Evolutionary conservation across 2,888 invertebrate species (phyloP).

Genomic region (Lepidochrysops patricia): DNA sequence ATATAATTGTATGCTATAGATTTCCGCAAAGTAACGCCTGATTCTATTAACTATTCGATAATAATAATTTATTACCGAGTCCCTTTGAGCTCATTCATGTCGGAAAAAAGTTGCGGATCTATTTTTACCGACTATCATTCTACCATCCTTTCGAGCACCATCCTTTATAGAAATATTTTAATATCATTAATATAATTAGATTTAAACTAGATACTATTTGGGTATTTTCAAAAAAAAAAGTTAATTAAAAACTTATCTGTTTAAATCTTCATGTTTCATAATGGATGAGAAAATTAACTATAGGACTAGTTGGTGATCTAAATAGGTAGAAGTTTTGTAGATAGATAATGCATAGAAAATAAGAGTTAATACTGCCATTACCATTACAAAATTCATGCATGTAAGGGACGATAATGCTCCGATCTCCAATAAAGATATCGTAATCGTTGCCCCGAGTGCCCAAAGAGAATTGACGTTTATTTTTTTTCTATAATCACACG

Average conservation of each 20-base stretch:
- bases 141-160: neutral
- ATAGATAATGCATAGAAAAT: neutral
- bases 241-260: neutral
- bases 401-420: constrained; percentile 6
- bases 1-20: too few relatives aligned
- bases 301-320: too few relatives aligned
- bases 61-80: neutral
- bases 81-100: neutral
- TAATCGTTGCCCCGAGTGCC: constrained; percentile 19
- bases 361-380: neutral
- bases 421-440: constrained; percentile 22
- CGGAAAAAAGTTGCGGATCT: neutral
- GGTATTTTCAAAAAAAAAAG: too few relatives aligned
- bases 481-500: constrained; percentile 16
- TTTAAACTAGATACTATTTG: too few relatives aligned
- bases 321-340: neutral
- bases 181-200: too few relatives aligned
- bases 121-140: neutral
- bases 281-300: neutral
- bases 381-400: constrained; percentile 4
- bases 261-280: neutral
- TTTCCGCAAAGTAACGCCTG: neutral
- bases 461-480: constrained; percentile 15
- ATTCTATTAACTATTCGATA: neutral
- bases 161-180: neutral